A percentile compares a stretch with the other conserved stretches of the same genome.
These are phyloP conservation scores for Prionailurus bengalensis DNA, from an alignment of 2,113 vertebrate species.

Conservation along the genomic window DNA sequence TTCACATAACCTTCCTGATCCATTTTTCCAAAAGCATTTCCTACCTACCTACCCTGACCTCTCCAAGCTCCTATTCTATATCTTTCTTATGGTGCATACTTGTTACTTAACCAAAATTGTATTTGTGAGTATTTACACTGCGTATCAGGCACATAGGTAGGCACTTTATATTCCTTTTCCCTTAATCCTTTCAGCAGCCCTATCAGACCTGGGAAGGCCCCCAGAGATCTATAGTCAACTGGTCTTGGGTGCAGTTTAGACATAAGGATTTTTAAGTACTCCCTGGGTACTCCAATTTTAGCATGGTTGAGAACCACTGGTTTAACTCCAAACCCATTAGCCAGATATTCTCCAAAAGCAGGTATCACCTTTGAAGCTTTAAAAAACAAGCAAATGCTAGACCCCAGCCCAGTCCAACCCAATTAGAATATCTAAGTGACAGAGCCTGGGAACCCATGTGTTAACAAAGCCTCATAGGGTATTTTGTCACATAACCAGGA, in stretches of 20 bases:
- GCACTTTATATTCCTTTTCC: constrained; percentile 5
- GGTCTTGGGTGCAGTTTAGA: not conserved
- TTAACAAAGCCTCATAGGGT: not conserved
- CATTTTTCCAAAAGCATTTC: not conserved
- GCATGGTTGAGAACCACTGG: not conserved
- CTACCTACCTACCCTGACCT: not conserved
- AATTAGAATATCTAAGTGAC: not conserved
- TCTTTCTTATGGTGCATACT: not conserved
- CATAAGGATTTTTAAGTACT: not conserved
- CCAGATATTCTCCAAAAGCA: not conserved
- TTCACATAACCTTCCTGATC: not conserved
- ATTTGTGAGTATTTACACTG: not conserved
- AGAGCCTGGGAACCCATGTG: not conserved
- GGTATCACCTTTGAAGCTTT: not conserved
- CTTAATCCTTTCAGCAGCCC: not conserved
- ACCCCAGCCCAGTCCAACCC: not conserved
- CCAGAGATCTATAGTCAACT: not conserved
- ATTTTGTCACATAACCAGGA: not conserved
- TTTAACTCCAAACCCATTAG: not conserved
- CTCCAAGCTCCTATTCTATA: not conserved
- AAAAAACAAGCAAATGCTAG: not conserved
- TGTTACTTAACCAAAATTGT: not conserved
- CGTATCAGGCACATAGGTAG: not conserved
- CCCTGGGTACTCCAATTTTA: not conserved
- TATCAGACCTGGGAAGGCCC: not conserved